Evolutionary conservation across 2,797 vertebrate genomes (phyloP), one percentile per base, ranked within the genome.

Genomic region (Darevskia mixta): DNA sequence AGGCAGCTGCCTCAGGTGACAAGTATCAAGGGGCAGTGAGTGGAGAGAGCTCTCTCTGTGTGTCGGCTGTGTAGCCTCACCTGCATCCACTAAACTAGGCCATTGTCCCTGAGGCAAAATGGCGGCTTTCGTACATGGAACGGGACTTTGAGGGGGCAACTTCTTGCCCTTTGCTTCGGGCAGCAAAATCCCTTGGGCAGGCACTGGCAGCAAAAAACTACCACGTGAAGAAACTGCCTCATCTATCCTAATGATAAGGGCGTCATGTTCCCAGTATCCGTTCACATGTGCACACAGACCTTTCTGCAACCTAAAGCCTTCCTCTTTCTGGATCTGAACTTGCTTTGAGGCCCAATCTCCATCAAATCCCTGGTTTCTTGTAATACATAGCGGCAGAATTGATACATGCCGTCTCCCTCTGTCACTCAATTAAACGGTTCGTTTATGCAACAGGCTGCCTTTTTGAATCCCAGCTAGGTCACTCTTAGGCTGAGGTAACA

Each of bases 401-500:
- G 95, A 97, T 97, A 95, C 95, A 96, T 96, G 95, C 93, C 91
- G 89, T 93, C 93, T 96, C 95, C 97, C 97, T 97, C 97, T 96
- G 96, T 97, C 96, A 97, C 97, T 98, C 98, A 98, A 97, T 99
- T 98, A 98, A 98, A 97, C 97, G 97, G 97, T 98, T 97, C 95
- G 96, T 98, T 98, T 98, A 97, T 97, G 97, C 98, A 97, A 97
- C 97, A 97, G 97, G 98, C 97, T 97, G 97, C 97, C 97, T 96
- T 96, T 96, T 95, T 97, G 97, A 98, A 97, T 97, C 96, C 96
- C 96, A 98, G 97, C 98, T 97, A 97, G 98, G 98, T 98, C 98
- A 98, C 97, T 97, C 96, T 97, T 96, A 97, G 98, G 98, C 98
- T 98, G 98, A 99, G 98, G 98, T 98, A 98, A 99, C 98, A 98